These are phyloP conservation scores for Nannoperca australis DNA, from an alignment of 2,797 vertebrate species.

Conservation along the genomic window DNA sequence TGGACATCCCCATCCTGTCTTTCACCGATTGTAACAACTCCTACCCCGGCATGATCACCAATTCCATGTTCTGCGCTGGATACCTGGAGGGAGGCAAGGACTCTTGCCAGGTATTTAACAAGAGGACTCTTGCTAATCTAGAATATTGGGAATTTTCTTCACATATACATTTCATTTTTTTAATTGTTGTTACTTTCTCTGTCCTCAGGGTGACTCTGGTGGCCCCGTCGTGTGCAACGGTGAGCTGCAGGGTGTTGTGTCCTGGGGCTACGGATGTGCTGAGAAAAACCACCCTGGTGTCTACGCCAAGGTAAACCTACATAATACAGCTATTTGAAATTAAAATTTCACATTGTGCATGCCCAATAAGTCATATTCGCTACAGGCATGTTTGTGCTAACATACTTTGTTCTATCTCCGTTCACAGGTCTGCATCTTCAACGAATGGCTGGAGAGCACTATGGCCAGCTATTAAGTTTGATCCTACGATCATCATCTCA, in stretches of 20 bases:
- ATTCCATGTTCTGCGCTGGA: slow-evolving; percentile 76
- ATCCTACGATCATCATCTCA: background rate
- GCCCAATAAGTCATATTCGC: background rate
- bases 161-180: background rate
- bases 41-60: slow-evolving; percentile 75
- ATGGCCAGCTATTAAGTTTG: slow-evolving; percentile 65
- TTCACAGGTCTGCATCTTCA: slow-evolving; percentile 75
- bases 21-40: slow-evolving; percentile 51
- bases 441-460: slow-evolving; percentile 61
- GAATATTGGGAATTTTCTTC: background rate
- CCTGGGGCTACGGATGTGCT: slow-evolving; percentile 87
- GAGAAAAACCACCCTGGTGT: slow-evolving; percentile 79
- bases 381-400: background rate
- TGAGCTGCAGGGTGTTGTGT: slow-evolving; percentile 86
- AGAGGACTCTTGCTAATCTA: background rate
- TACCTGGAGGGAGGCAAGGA: slow-evolving; percentile 77
- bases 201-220: slow-evolving; percentile 86
- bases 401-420: background rate
- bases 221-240: slow-evolving; percentile 85
- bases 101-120: slow-evolving; percentile 70
- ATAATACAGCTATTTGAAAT: too few relatives aligned
- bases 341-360: background rate
- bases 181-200: background rate
- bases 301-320: slow-evolving; percentile 80
- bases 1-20: slow-evolving; percentile 74